These are phyloP conservation scores for Nomada fabriciana DNA, from an alignment of 2,888 invertebrate species.

Conservation along the genomic window DNA sequence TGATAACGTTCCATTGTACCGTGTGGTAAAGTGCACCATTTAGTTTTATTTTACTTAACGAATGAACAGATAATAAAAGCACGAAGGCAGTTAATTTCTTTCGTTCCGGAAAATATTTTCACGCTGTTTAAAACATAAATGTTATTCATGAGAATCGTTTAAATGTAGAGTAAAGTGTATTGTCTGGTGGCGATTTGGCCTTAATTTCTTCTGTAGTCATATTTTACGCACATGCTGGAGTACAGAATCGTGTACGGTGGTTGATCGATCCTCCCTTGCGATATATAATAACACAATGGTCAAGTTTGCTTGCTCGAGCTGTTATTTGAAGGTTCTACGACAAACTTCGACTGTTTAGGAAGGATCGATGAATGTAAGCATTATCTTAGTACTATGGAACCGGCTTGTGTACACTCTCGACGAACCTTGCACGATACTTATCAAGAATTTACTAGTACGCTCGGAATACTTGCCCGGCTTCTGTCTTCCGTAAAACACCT, in stretches of 20 bases:
- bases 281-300: constrained; percentile 1
- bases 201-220: background rate
- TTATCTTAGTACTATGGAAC: constrained; percentile 20
- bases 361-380: constrained; percentile 25
- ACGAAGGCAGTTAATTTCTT: background rate
- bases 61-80: background rate
- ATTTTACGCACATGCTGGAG: no score
- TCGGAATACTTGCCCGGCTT: background rate
- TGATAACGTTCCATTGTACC: background rate
- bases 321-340: background rate
- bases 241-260: background rate
- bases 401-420: background rate
- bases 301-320: background rate
- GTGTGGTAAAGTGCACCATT: background rate
- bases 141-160: no score
- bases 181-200: background rate
- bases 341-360: constrained; percentile 28
- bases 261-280: constrained; percentile 14
- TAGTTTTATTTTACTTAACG: background rate
- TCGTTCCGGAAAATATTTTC: background rate
- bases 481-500: background rate
- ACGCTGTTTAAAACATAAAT: no score
- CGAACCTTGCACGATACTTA: background rate
- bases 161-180: no score
- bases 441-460: background rate